These are phyloP conservation scores for Cephonodes hylas DNA, from an alignment of 2,888 invertebrate species.

Conservation along the genomic window DNA sequence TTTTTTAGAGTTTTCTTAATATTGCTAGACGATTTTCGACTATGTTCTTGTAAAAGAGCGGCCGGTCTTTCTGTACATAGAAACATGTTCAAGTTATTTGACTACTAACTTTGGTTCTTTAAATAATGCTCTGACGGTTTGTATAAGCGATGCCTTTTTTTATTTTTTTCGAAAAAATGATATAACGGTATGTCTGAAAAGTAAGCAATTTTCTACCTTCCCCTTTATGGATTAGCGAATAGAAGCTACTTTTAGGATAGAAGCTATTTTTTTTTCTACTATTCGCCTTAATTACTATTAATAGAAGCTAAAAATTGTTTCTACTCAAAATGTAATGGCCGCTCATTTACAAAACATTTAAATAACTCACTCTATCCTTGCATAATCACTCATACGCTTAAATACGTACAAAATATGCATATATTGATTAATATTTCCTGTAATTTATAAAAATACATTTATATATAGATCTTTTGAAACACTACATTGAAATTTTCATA, in stretches of 20 bases:
- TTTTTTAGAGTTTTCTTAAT: constrained; percentile 23
- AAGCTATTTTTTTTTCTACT: too few species aligned
- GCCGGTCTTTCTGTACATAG: neutral
- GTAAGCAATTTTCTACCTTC: too few species aligned
- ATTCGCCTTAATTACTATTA: too few species aligned
- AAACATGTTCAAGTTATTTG: neutral
- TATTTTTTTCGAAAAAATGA: too few species aligned
- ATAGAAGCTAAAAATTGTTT: too few species aligned
- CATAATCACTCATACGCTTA: constrained; percentile 59
- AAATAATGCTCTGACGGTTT: too few species aligned
- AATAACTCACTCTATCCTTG: constrained; percentile 30
- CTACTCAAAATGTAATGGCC: neutral
- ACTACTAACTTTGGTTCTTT: too few species aligned
- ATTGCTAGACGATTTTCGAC: neutral
- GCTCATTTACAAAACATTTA: constrained; percentile 14
- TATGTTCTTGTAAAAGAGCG: constrained; percentile 19
- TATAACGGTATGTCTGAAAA: too few species aligned
- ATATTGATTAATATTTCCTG: constrained; percentile 14
- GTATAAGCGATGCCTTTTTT: too few species aligned
- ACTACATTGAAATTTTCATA: constrained; percentile 6
- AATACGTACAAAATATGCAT: constrained; percentile 55
- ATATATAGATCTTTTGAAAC: constrained; percentile 11
- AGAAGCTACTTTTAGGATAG: too few species aligned
- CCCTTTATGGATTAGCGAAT: too few species aligned
- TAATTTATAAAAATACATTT: constrained; percentile 16